Evolutionary conservation across 2,113 vertebrate species (phyloP).

Genomic region (Aspidoscelis tigris): DNA sequence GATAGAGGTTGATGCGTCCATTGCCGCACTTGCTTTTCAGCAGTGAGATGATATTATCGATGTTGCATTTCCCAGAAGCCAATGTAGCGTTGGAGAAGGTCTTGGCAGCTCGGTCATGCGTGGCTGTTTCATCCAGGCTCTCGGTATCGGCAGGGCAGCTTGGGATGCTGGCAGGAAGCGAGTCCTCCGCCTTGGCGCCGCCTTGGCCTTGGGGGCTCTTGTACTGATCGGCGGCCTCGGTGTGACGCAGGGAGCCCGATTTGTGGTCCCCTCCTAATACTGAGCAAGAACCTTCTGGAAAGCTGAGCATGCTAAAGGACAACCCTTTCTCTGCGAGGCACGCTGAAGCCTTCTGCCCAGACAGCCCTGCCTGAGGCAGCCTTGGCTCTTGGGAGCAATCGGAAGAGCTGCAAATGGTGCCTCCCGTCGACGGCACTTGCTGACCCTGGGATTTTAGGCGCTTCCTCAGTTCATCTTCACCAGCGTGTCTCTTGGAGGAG

Average conservation of each 20-base stretch:
- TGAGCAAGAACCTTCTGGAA: constrained; percentile 77
- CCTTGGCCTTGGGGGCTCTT: constrained; percentile 63
- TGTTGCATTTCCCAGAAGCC: constrained; percentile 72
- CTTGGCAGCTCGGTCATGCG: constrained; percentile 65
- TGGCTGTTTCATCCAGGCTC: constrained; percentile 60
- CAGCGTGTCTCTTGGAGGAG: constrained; percentile 75
- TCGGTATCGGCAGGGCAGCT: constrained; percentile 65
- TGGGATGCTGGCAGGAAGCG: constrained; percentile 34
- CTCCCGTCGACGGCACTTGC: constrained; percentile 73
- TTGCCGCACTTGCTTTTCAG: constrained; percentile 79
- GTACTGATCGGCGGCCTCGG: constrained; percentile 76
- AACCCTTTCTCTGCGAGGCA: constrained; percentile 77
- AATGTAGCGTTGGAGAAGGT: constrained; percentile 72
- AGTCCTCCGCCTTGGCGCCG: constrained; percentile 71
- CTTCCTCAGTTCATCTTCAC: constrained; percentile 82
- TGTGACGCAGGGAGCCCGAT: constrained; percentile 72
- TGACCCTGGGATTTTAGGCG: constrained; percentile 83
- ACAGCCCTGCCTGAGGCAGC: constrained; percentile 76
- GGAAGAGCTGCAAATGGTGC: constrained; percentile 78
- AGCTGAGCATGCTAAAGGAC: constrained; percentile 74
- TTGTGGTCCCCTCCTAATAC: constrained; percentile 66
- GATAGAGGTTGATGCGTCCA: constrained; percentile 81
- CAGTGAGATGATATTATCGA: constrained; percentile 72
- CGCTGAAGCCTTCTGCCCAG: constrained; percentile 67
- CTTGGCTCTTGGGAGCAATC: constrained; percentile 83